A percentile compares a stretch with the other conserved stretches of the same genome.
These are phyloP conservation scores for Microplitis mediator DNA, from an alignment of 1,140 invertebrate genomes.

Conservation along the genomic window DNA sequence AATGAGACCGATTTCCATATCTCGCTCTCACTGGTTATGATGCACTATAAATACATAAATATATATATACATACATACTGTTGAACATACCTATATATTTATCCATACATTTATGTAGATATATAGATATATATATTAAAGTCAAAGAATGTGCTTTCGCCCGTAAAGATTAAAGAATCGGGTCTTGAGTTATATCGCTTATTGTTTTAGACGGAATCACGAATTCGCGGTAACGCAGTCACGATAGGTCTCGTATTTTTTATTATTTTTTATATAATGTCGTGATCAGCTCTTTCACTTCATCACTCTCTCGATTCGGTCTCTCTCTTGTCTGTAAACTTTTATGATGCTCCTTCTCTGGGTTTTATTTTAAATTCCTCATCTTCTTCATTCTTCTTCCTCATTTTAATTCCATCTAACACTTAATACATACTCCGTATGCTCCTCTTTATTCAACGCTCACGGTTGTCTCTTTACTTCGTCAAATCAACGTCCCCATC, in stretches of 20 bases:
- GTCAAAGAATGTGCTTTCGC: constrained; percentile 28
- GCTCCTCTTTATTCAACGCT: neutral
- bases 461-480: neutral
- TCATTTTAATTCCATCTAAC: neutral
- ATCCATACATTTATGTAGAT: too few species aligned
- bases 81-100: too few species aligned
- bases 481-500: constrained; percentile 20
- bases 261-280: constrained; percentile 26
- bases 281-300: constrained; percentile 29
- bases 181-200: constrained; percentile 35
- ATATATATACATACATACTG: too few species aligned
- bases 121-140: too few species aligned
- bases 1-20: constrained; percentile 28
- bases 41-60: too few species aligned
- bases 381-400: neutral
- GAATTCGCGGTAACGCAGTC: constrained; percentile 34
- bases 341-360: too few species aligned
- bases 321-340: too few species aligned
- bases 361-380: constrained; percentile 9
- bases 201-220: constrained; percentile 41
- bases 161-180: constrained; percentile 26
- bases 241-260: constrained; percentile 33
- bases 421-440: neutral
- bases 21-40: constrained; percentile 17
- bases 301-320: constrained; percentile 1